phyloP scores from a whole-genome alignment of 2,888 invertebrate genomes.

The Drosophila anomalata region DNA sequence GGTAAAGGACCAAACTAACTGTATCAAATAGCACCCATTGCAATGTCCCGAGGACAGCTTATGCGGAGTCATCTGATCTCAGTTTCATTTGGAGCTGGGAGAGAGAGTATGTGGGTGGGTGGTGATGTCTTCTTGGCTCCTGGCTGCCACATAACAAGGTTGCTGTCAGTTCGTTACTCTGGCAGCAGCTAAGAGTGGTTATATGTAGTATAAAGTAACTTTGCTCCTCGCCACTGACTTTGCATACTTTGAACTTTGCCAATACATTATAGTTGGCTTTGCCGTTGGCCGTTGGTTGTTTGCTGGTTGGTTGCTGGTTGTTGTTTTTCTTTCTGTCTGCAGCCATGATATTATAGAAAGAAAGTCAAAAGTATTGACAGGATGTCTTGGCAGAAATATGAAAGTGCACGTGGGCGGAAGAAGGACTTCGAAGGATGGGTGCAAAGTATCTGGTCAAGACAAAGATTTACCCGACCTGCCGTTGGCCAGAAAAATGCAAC shows the following conservation, averaged over 20 bases:
- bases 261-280: constrained; percentile 38
- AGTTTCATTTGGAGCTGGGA: background rate
- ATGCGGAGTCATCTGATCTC: constrained; percentile 35
- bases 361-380: constrained; percentile 43
- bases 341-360: constrained; percentile 10
- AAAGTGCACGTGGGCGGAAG: constrained; percentile 14
- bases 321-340: constrained; percentile 29
- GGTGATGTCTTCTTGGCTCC: constrained; percentile 21
- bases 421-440: background rate
- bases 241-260: constrained; percentile 70
- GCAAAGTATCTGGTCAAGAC: constrained; percentile 12
- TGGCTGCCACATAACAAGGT: constrained; percentile 40
- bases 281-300: constrained; percentile 2
- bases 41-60: constrained; percentile 27
- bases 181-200: constrained; percentile 23
- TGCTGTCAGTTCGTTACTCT: constrained; percentile 41
- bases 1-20: constrained; percentile 46
- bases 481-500: background rate
- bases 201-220: constrained; percentile 7
- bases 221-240: constrained; percentile 47
- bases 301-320: constrained; percentile 17
- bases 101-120: background rate
- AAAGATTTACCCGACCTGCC: constrained; percentile 12
- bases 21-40: constrained; percentile 53
- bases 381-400: constrained; percentile 26